Evolutionary conservation across 2,888 invertebrate genomes (phyloP).

Genomic region (Stenodema calcarata): DNA sequence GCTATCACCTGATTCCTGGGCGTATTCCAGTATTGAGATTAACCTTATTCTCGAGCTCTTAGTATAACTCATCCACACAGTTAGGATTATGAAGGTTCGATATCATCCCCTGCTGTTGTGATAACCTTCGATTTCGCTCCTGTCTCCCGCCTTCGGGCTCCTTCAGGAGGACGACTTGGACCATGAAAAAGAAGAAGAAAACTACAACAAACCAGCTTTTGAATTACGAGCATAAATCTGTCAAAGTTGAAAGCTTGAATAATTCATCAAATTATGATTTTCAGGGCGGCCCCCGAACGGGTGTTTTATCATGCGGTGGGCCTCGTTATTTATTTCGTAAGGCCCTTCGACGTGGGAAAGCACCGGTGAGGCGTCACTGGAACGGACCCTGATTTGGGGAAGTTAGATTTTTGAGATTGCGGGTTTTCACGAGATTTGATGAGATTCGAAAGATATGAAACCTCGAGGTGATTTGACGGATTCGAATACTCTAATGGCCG

Average conservation of each 20-base stretch:
- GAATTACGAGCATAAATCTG: not conserved
- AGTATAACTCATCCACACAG: no score
- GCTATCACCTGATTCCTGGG: no score
- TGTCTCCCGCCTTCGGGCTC: not conserved
- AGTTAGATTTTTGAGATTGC: not conserved
- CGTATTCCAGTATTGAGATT: no score
- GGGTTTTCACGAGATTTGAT: no score
- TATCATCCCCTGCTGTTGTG: not conserved
- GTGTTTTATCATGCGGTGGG: not conserved
- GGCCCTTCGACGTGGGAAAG: not conserved
- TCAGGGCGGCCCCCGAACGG: not conserved
- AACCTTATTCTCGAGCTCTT: no score
- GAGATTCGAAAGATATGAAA: no score
- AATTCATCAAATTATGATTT: slow-evolving; percentile 10
- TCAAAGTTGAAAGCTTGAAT: slow-evolving; percentile 1
- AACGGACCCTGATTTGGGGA: not conserved
- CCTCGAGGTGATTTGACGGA: no score
- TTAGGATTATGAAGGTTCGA: not conserved
- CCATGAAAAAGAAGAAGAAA: not conserved
- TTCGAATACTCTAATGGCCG: no score
- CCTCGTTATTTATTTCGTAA: not conserved
- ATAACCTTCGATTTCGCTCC: not conserved
- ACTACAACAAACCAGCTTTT: not conserved
- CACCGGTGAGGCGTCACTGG: not conserved
- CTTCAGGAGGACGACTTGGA: not conserved